Percentiles rank a stretch among this genome's conserved stretches.
phyloP scores from a whole-genome alignment of 2,797 vertebrate species.

The Kryptolebias ocellatus region DNA sequence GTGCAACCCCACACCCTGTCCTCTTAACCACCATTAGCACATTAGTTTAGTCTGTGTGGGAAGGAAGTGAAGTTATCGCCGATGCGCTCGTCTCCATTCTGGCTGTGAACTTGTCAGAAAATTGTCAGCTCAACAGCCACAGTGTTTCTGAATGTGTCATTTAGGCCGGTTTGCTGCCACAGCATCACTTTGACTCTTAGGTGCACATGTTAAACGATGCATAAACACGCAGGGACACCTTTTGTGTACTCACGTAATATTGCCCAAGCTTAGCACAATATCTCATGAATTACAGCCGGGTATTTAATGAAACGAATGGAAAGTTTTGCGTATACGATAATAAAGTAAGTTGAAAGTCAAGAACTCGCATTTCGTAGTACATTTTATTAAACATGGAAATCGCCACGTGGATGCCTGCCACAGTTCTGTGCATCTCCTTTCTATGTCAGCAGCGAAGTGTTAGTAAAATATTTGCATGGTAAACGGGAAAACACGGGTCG shows the following conservation, averaged over 20 bases:
- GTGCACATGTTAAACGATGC: neutral
- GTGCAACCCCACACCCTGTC: conserved; percentile 51
- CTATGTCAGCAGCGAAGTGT: conserved; percentile 28
- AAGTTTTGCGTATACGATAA: no score
- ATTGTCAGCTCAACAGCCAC: conserved; percentile 24
- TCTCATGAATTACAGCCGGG: no score
- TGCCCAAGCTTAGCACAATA: no score
- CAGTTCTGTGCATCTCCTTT: conserved; percentile 15
- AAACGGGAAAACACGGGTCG: conserved; percentile 51
- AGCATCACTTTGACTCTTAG: neutral
- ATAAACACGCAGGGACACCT: neutral
- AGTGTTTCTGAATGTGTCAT: conserved; percentile 33
- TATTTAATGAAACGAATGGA: no score
- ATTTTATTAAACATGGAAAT: conserved; percentile 8
- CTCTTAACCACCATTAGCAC: conserved; percentile 44
- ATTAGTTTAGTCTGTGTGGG: conserved; percentile 53
- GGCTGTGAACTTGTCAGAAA: conserved; percentile 34
- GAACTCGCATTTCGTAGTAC: no score
- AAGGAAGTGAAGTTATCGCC: conserved; percentile 64
- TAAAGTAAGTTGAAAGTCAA: no score
- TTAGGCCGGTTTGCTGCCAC: conserved; percentile 30
- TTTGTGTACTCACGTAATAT: neutral
- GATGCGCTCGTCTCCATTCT: conserved; percentile 37
- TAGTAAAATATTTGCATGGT: conserved; percentile 42
- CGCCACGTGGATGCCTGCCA: conserved; percentile 6